Conservation (phyloP, 2,888 invertebrate genomes). For the Rhynchonema sp. region DNA sequence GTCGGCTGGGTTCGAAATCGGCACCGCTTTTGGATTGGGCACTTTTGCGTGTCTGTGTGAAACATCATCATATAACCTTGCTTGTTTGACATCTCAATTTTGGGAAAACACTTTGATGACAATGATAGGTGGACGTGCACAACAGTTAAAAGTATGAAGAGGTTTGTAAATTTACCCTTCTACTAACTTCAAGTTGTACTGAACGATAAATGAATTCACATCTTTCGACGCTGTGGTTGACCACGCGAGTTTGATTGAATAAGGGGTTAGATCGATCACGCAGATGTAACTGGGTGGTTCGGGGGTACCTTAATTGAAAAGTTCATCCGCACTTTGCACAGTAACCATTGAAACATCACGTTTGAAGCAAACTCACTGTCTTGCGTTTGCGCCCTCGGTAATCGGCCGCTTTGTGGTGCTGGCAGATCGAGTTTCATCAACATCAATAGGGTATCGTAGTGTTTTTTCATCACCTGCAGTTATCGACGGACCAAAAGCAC, state of each 20-base stretch:
- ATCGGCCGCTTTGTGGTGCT: neutral
- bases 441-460: neutral
- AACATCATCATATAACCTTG: no score
- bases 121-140: no score
- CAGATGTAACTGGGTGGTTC: slow-evolving; percentile 1
- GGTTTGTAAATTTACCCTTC: no score
- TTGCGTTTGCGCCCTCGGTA: neutral
- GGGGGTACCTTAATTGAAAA: slow-evolving; percentile 2
- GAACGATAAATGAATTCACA: neutral
- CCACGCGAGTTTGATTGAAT: slow-evolving; percentile 7
- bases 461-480: neutral
- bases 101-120: neutral
- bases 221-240: neutral
- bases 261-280: slow-evolving; percentile 4
- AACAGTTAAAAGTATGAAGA: no score
- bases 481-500: no score
- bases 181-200: slow-evolving; percentile 4
- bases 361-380: neutral
- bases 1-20: neutral
- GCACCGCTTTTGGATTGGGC: neutral
- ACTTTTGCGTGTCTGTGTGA: no score
- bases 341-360: no score
- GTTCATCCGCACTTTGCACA: no score
- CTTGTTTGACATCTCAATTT: neutral
- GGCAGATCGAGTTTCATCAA: neutral